Evolutionary conservation across 1,140 invertebrate species (phyloP).

Genomic region (Dryas iulia): DNA sequence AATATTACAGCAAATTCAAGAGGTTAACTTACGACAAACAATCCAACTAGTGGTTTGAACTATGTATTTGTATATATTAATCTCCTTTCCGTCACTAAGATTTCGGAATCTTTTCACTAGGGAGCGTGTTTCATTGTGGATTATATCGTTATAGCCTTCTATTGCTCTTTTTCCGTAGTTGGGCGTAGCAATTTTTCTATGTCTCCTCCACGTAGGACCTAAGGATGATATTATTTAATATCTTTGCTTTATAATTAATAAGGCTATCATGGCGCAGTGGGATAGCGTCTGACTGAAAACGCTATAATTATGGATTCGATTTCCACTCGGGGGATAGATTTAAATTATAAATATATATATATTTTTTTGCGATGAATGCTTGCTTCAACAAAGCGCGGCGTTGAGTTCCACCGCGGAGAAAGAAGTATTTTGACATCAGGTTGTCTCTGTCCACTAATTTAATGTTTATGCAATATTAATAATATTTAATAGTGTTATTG

Average conservation of each 20-base stretch:
- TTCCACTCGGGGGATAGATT: no score
- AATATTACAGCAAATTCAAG: neutral
- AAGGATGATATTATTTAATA: conserved; percentile 17
- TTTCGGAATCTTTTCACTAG: conserved; percentile 38
- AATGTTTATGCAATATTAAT: no score
- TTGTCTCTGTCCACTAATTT: no score
- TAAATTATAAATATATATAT: no score
- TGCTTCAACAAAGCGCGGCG: no score
- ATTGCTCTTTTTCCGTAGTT: conserved; percentile 57
- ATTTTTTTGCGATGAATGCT: no score
- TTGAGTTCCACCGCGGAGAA: no score
- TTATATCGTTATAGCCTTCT: conserved; percentile 48
- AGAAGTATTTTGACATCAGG: no score
- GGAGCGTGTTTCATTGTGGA: conserved; percentile 47
- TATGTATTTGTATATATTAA: conserved; percentile 53
- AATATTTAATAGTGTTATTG: no score
- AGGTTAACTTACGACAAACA: conserved; percentile 52
- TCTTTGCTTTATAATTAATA: neutral
- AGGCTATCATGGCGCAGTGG: neutral
- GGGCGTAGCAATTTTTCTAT: conserved; percentile 61
- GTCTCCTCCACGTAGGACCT: conserved; percentile 57
- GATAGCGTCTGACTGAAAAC: no score
- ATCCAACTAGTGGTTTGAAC: conserved; percentile 54
- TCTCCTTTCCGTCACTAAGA: conserved; percentile 30
- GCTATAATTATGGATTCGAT: no score